Percentiles rank a stretch among this genome's conserved stretches.
Evolutionary conservation across 92 coral and sea anemone genomes (phyloP).

Genomic region (Montipora capitata): DNA sequence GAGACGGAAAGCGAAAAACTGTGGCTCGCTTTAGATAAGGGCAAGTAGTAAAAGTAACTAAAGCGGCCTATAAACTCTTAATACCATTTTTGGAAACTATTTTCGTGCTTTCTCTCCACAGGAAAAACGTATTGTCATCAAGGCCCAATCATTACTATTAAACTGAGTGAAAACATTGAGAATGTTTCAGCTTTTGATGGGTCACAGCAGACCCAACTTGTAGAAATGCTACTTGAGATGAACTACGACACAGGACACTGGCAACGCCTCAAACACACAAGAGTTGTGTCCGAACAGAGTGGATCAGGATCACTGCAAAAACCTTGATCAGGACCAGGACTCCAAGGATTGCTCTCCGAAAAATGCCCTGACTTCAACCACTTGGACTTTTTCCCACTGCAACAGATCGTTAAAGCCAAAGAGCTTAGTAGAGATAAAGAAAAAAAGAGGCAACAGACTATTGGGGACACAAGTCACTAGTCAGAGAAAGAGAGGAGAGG

Average conservation of each 20-base stretch:
- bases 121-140: constrained; percentile 95
- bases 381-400: too few species aligned
- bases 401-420: too few species aligned
- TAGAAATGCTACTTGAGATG: constrained; percentile 99
- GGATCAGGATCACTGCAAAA: constrained; percentile 51
- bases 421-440: too few species aligned
- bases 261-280: constrained; percentile 96
- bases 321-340: neutral
- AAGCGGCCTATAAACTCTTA: too few species aligned
- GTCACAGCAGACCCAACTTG: constrained; percentile 89
- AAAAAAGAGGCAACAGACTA: too few species aligned
- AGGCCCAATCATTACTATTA: constrained; percentile 96
- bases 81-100: too few species aligned
- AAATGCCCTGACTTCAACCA: too few species aligned
- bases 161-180: constrained; percentile 97
- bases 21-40: too few species aligned
- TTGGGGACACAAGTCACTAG: too few species aligned
- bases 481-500: too few species aligned
- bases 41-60: too few species aligned
- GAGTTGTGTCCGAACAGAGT: constrained; percentile 89
- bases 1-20: too few species aligned
- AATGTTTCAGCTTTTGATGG: constrained; percentile 79
- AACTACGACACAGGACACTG: constrained; percentile 99
- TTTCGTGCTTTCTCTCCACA: constrained; percentile 10
- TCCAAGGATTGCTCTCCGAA: constrained; percentile 53